Evolutionary conservation across 2,888 invertebrate species (phyloP).

Genomic region (Eurytoma adleriae): DNA sequence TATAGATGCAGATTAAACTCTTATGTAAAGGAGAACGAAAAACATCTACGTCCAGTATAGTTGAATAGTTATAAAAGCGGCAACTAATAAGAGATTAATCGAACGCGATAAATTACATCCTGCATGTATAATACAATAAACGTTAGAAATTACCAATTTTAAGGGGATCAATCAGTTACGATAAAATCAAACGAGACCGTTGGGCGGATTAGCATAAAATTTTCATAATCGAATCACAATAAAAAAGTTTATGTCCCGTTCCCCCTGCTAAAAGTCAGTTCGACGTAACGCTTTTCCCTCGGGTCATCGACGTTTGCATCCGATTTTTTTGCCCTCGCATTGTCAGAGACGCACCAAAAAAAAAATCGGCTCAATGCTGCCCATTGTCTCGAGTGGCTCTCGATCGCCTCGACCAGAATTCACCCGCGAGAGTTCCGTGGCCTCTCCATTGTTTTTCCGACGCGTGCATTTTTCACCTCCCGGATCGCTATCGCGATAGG

Average conservation of each 20-base stretch:
- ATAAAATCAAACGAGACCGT: neutral
- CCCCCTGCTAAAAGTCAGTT: neutral
- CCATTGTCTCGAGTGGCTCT: neutral
- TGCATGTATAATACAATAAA: too few relatives aligned
- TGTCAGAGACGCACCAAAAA: neutral
- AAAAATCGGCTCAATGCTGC: constrained; percentile 23
- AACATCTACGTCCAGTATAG: too few relatives aligned
- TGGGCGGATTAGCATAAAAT: neutral
- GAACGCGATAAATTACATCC: too few relatives aligned
- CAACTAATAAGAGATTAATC: too few relatives aligned
- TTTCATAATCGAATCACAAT: too few relatives aligned
- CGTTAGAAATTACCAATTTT: too few relatives aligned
- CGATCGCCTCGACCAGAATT: constrained; percentile 23
- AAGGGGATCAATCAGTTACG: too few relatives aligned
- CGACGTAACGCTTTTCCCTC: neutral
- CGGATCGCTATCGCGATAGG: constrained; percentile 37
- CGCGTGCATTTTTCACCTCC: constrained; percentile 6
- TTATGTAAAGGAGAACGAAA: too few relatives aligned
- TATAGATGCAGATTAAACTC: too few relatives aligned
- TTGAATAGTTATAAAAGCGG: too few relatives aligned
- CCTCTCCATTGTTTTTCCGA: constrained; percentile 25
- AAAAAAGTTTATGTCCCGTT: neutral
- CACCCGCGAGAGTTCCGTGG: constrained; percentile 15
- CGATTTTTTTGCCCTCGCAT: constrained; percentile 12
- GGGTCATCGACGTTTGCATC: neutral